Base-by-base conservation (phyloP, 2,797 vertebrate species). In the Denticeps clupeoides region DNA sequence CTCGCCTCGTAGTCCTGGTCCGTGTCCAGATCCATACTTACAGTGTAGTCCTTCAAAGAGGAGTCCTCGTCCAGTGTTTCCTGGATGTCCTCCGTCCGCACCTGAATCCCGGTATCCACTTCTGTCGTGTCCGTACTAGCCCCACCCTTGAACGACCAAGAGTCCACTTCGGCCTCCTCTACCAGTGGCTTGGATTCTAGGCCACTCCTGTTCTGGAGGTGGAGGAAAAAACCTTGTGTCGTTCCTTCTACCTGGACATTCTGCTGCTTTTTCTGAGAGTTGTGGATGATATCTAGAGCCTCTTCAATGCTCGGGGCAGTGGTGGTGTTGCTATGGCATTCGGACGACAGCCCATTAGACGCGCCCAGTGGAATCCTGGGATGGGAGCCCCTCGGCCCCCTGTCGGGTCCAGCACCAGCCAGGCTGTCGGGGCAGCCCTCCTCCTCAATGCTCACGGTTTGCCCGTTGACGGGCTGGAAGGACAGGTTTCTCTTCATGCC, bases 21-120 rank as follows among this genome's bases (percentile, higher is more conserved):
- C 75, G 87, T 77, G 51, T 97, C 95, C 11, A 94, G 84, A 54
- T 99, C 95, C 78, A 97, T 84, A 69, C 92, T 94, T 41, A 92
- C 82, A 5, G 92, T 97, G 56, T 89, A 93, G 71, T 97, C 95
- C 64, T 85, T 89, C 65, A 97, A 74, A 33, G 93, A 97, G 12
- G 91, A 97, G 65, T 99, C 93, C 62, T 99, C 95, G 59, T 99
- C 95, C 73, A 94, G 80, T 1, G 87, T 89, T 70, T 89, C 87
- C 15, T 84, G 86, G 47, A 97, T 92, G 65, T 99, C 93, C 57
- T 96, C 95, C 19, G 95, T 97, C 13, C 74, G 85, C 41, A 97
- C 83, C 3, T 97, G 91, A 66, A 99, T 88, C 56, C 95, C 92
- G 0, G 95, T 99, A 69, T 99, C 95, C 7, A 89, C 84, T 68